Percentiles rank a stretch among this genome's conserved stretches.
Conservation (phyloP, 1,140 invertebrate species). For the Bombyx mandarina region DNA sequence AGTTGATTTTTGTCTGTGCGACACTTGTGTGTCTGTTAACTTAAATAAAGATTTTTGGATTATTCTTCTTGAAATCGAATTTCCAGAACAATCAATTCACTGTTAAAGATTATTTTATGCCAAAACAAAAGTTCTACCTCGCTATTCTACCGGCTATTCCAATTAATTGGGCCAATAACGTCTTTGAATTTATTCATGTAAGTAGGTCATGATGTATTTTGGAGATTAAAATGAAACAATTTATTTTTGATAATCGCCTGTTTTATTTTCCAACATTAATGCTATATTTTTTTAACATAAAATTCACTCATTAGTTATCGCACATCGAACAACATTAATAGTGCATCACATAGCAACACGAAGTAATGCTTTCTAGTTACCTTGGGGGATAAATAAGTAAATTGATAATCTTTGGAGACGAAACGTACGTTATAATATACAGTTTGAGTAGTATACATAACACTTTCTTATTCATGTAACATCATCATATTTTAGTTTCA, state of each 20-base stretch:
- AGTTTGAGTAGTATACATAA: constrained; percentile 12
- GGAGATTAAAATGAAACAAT: background rate
- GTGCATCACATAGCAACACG: constrained; percentile 41
- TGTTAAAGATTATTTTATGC: too few species aligned
- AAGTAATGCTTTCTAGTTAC: constrained; percentile 38
- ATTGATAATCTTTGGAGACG: constrained; percentile 56
- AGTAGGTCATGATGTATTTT: background rate
- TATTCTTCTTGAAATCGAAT: too few species aligned
- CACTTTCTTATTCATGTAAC: constrained; percentile 30
- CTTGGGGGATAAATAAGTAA: constrained; percentile 24
- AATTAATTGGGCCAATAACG: too few species aligned
- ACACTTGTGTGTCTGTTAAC: constrained; percentile 1
- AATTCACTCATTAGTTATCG: constrained; percentile 58
- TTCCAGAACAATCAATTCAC: too few species aligned
- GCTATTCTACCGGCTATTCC: too few species aligned
- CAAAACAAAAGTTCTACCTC: too few species aligned
- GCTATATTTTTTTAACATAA: constrained; percentile 56
- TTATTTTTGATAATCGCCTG: constrained; percentile 52
- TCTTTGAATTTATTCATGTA: too few species aligned
- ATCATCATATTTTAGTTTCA: constrained; percentile 53
- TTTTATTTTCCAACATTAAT: constrained; percentile 53
- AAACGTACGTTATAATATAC: constrained; percentile 28
- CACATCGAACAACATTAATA: constrained; percentile 58
- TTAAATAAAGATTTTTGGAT: too few species aligned
- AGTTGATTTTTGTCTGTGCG: constrained; percentile 26